Evolutionary conservation across 2,888 invertebrate species (phyloP).

Genomic region (Petrolisthes manimaculis): DNA sequence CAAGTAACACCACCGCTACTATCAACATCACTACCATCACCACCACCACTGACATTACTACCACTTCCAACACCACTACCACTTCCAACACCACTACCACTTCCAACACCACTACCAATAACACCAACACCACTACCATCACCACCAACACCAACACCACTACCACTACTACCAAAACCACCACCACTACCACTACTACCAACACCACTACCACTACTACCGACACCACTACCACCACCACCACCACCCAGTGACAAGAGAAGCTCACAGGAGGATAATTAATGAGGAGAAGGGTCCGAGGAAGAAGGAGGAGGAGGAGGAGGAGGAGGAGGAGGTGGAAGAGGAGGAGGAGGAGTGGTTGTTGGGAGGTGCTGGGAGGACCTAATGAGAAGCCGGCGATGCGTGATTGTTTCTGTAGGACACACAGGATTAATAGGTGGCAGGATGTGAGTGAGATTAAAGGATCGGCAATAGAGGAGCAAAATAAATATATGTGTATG

Average conservation of each 20-base stretch:
- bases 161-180: too few species aligned
- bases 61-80: too few species aligned
- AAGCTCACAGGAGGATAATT: neutral
- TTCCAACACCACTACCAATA: too few species aligned
- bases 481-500: neutral
- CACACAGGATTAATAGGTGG: slow-evolving; percentile 55
- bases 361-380: slow-evolving; percentile 29
- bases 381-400: slow-evolving; percentile 56
- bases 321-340: neutral
- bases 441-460: slow-evolving; percentile 37
- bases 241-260: neutral
- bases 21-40: neutral
- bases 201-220: too few species aligned
- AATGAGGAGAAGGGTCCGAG: neutral
- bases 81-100: too few species aligned
- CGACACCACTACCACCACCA: neutral
- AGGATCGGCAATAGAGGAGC: too few species aligned
- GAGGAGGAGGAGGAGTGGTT: neutral
- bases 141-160: too few species aligned
- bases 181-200: too few species aligned
- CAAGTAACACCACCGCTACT: too few species aligned
- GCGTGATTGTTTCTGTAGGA: slow-evolving; percentile 60
- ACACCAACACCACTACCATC: too few species aligned
- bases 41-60: neutral
- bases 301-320: neutral